Evolutionary conservation across 2,113 vertebrate genomes (phyloP).

Genomic region (Indicator indicator): DNA sequence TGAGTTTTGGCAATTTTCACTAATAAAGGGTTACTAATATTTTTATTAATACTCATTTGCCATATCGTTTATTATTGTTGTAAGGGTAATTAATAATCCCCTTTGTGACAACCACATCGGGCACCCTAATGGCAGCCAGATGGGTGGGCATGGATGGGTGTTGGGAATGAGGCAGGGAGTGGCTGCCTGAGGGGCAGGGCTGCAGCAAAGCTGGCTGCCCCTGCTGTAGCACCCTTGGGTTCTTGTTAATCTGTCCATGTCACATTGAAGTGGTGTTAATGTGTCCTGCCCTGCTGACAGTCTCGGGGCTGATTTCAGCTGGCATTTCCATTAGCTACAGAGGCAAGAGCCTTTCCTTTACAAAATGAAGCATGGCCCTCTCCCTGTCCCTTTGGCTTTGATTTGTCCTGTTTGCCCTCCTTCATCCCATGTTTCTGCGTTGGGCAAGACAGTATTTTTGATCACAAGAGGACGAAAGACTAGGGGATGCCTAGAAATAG

Average conservation of each 20-base stretch:
- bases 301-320: not conserved
- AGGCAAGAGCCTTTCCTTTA: not conserved
- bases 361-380: not conserved
- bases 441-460: not conserved
- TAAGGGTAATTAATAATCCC: too few relatives aligned
- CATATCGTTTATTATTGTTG: too few relatives aligned
- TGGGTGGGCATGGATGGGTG: not conserved
- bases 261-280: not conserved
- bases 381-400: not conserved
- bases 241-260: not conserved
- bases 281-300: not conserved
- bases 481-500: not conserved
- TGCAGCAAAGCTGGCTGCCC: not conserved
- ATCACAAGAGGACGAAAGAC: not conserved
- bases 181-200: rapidly evolving
- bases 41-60: too few relatives aligned
- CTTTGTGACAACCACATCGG: not conserved
- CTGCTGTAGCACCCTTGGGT: not conserved
- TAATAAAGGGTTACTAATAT: too few relatives aligned
- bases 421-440: not conserved
- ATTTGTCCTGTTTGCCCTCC: not conserved
- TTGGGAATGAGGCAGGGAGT: rapidly evolving
- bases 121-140: not conserved
- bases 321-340: not conserved
- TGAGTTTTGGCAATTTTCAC: too few relatives aligned